Conservation (phyloP, 2,797 vertebrate genomes). For the Sphenopsis melanotis region DNA sequence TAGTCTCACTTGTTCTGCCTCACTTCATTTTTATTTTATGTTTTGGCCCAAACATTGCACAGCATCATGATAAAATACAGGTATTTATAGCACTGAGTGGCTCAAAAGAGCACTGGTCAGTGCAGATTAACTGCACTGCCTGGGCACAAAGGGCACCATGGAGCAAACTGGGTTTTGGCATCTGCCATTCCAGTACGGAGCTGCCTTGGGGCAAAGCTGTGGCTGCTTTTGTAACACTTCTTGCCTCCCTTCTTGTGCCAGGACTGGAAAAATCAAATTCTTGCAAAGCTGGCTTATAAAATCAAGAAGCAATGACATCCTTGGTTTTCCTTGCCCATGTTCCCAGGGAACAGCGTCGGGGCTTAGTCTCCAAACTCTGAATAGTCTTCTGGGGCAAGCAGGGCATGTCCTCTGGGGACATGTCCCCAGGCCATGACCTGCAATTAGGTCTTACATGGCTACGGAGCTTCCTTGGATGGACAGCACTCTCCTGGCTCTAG, state of each 20-base stretch:
- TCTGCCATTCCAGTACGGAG: not conserved
- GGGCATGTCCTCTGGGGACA: not conserved
- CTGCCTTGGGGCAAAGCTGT: not conserved
- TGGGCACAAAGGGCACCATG: not conserved
- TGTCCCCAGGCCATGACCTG: not conserved
- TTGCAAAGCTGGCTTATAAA: not conserved
- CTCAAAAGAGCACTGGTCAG: not conserved
- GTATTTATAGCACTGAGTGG: slow-evolving; percentile 3
- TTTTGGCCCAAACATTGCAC: slow-evolving; percentile 18
- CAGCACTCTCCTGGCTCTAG: not conserved
- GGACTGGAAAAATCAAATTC: not conserved
- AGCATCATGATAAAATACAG: not conserved
- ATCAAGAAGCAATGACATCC: not conserved
- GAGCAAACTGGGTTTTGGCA: not conserved
- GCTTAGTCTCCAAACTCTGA: not conserved
- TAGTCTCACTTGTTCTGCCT: not conserved
- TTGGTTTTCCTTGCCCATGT: not conserved
- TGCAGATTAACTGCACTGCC: not conserved
- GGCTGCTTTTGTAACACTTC: not conserved
- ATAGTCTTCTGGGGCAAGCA: not conserved
- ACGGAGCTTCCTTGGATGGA: not conserved
- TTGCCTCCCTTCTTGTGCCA: not conserved
- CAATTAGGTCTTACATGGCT: not conserved
- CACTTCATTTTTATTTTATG: not conserved
- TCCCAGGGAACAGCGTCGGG: not conserved